These are phyloP conservation scores for Lordiphosa mommai DNA, from an alignment of 1,140 invertebrate genomes.

Conservation along the genomic window DNA sequence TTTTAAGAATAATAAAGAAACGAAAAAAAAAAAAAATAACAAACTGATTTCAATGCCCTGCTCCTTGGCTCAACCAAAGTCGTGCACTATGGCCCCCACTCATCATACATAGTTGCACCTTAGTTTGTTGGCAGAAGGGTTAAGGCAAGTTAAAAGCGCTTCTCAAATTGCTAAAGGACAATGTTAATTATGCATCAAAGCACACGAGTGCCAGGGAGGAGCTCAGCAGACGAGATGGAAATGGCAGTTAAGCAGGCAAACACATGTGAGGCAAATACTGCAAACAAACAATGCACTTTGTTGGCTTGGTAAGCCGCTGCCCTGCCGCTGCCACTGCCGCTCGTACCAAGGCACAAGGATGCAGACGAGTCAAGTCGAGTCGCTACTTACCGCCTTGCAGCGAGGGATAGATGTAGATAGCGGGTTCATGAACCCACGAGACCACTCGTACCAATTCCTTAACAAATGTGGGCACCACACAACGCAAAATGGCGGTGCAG, in stretches of 20 bases:
- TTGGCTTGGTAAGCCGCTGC: constrained; percentile 62
- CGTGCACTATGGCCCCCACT: neutral
- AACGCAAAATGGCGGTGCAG: constrained; percentile 90
- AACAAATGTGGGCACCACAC: constrained; percentile 89
- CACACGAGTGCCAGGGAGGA: constrained; percentile 30
- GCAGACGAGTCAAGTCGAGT: constrained; percentile 29
- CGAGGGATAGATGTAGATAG: constrained; percentile 88
- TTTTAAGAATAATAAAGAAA: neutral
- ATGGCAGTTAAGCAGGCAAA: constrained; percentile 68
- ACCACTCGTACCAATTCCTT: constrained; percentile 91
- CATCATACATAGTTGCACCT: constrained; percentile 21
- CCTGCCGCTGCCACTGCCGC: neutral
- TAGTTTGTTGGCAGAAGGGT: constrained; percentile 19
- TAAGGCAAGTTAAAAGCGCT: constrained; percentile 51
- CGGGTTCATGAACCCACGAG: constrained; percentile 89
- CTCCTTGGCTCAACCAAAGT: neutral
- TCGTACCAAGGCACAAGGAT: constrained; percentile 41
- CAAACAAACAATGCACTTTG: constrained; percentile 75
- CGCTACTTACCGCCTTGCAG: constrained; percentile 85
- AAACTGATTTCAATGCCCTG: neutral
- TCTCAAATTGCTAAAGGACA: constrained; percentile 76
- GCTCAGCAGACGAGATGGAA: constrained; percentile 7
- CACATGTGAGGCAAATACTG: constrained; percentile 72
- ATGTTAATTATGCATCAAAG: constrained; percentile 77
- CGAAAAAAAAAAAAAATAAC: neutral